Evolutionary conservation across 2,797 vertebrate genomes (phyloP), one percentile per base, ranked within the genome.

Genomic region (Nannoperca australis): DNA sequence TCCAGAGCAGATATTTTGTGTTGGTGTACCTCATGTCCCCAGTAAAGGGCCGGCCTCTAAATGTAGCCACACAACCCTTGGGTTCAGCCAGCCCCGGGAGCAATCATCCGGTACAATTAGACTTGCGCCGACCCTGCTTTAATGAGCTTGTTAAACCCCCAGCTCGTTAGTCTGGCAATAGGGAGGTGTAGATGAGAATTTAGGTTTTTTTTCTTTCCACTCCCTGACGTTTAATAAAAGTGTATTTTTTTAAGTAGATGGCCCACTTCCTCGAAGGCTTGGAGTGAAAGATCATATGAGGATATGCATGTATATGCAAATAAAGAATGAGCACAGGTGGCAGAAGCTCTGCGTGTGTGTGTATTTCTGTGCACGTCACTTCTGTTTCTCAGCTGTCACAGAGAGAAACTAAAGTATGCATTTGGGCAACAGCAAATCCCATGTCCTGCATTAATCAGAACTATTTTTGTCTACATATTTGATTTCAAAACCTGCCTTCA

Each of bases 111-210:
- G 59, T 75, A 76, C 86, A 91, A 92, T 92, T 90, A 92, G 70
- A 80, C 65, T 67, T 13, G 30, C 62, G 8, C 50, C 70, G 73
- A 83, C 88, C 76, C 82, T 59, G 45, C 76, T 82, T 79, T 89
- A 88, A 90, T 88, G 87, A 89, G 88, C 78, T 78, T 63, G 74
- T 83, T 85, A 89, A 87, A 85, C 89, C 88, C 86, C 92, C 85
- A 85, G 81, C 88, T 90, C 79, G 40, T 78, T 90, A 89, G 79
- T 79, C 47, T 79, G 85, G 74, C 86, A 81, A 83, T 47, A 70
- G 88, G 87, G 85, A 90, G 82, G 78, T 30, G 53, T 61, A 80
- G 65, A 82, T 75, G 74, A 75, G 75, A 77, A 63, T 56, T 77
- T 36, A 55, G 68, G 7, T 62, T 72, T 70, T 84, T 76, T 51